Evolutionary conservation across 2,797 vertebrate species (phyloP).

Genomic region (Ictinia mississippiensis): DNA sequence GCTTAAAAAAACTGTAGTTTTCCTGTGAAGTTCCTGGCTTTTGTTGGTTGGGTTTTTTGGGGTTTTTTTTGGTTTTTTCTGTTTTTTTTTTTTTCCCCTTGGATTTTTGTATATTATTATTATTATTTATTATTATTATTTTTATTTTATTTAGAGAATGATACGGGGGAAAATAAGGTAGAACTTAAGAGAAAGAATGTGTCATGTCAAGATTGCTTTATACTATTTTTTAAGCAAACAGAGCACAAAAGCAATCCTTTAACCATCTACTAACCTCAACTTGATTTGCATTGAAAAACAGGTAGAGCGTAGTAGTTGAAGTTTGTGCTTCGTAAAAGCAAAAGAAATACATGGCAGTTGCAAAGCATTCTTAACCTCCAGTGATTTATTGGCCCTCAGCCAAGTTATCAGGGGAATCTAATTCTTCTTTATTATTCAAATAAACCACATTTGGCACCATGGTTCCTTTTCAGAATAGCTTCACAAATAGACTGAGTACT

Average conservation of each 20-base stretch:
- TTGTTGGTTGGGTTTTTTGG: background rate
- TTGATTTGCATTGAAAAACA: constrained; percentile 74
- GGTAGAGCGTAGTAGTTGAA: constrained; percentile 61
- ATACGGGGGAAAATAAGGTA: background rate
- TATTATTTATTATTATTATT: background rate
- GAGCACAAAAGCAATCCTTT: constrained; percentile 47
- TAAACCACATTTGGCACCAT: constrained; percentile 85
- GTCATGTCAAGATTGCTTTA: background rate
- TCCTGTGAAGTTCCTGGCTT: background rate
- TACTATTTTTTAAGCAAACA: constrained; percentile 44
- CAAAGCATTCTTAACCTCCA: constrained; percentile 88
- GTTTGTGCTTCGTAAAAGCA: constrained; percentile 71
- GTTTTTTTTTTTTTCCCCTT: background rate
- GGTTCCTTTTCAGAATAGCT: constrained; percentile 83
- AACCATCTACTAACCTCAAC: constrained; percentile 57
- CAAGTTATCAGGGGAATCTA: constrained; percentile 85
- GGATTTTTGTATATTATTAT: background rate
- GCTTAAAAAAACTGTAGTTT: background rate
- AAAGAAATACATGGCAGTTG: constrained; percentile 76
- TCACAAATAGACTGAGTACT: constrained; percentile 86
- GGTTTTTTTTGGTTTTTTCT: too few relatives aligned
- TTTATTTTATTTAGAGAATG: background rate
- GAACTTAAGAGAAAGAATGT: constrained; percentile 23
- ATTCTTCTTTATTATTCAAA: constrained; percentile 88
- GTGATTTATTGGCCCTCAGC: constrained; percentile 83